Percentiles rank a stretch among this genome's conserved stretches.
Evolutionary conservation across 2,113 vertebrate species (phyloP).

Genomic region (Brevimyrus niger): DNA sequence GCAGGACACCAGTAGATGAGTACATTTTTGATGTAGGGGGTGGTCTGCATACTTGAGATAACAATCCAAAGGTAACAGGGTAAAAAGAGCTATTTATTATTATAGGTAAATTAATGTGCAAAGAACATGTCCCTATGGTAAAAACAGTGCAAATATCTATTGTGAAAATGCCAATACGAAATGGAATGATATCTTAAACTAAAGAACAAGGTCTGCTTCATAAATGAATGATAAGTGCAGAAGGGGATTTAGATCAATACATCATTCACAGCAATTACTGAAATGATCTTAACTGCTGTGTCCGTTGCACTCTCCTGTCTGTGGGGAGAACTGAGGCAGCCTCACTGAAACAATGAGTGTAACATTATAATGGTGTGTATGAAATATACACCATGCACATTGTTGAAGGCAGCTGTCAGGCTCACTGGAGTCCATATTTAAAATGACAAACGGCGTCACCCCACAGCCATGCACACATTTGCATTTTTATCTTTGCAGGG

Average conservation of each 20-base stretch:
- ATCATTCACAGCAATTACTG: constrained; percentile 5
- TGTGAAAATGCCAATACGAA: not conserved
- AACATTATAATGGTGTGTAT: not conserved
- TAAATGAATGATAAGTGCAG: not conserved
- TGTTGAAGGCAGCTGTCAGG: not conserved
- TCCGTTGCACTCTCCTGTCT: not conserved
- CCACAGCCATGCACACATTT: not conserved
- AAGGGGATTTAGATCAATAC: not conserved
- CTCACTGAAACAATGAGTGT: not conserved
- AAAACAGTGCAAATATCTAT: not conserved
- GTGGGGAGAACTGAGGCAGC: not conserved
- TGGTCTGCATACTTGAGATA: not conserved
- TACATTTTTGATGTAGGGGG: not conserved
- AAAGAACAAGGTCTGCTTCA: not conserved
- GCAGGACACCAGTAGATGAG: not conserved
- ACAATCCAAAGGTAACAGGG: not conserved
- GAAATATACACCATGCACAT: not conserved
- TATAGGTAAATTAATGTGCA: not conserved
- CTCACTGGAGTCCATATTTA: not conserved
- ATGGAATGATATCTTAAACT: not conserved
- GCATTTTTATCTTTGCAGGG: not conserved
- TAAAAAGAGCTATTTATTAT: not conserved
- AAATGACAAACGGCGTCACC: not conserved
- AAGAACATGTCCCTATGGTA: not conserved
- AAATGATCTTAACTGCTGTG: not conserved